These are phyloP conservation scores for Marronus borbonicus DNA, from an alignment of 2,888 invertebrate species.

Conservation along the genomic window DNA sequence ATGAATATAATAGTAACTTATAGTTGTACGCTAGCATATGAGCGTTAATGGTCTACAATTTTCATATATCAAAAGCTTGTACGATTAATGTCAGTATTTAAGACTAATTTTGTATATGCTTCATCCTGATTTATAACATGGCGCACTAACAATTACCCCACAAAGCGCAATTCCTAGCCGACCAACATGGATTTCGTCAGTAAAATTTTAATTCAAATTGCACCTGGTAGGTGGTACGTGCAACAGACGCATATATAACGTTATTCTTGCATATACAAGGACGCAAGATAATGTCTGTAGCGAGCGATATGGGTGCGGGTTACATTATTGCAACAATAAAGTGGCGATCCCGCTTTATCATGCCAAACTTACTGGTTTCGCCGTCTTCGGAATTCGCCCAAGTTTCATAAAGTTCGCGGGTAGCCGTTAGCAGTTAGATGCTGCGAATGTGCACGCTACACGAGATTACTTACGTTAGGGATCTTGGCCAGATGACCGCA, in stretches of 20 bases:
- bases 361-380: conserved; percentile 28
- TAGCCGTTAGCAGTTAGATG: not conserved
- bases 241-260: not conserved
- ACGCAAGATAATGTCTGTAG: not conserved
- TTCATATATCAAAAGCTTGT: too few relatives aligned
- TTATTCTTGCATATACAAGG: not conserved
- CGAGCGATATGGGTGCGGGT: conserved; percentile 18
- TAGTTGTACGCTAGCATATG: too few relatives aligned
- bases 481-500: conserved; percentile 5
- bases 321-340: conserved; percentile 39
- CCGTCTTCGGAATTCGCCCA: conserved; percentile 17
- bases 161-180: too few relatives aligned
- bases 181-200: too few relatives aligned
- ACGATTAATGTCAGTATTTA: too few relatives aligned
- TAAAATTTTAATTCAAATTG: conserved; percentile 20
- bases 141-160: too few relatives aligned
- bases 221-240: not conserved
- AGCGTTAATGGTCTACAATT: too few relatives aligned
- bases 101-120: too few relatives aligned
- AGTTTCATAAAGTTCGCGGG: conserved; percentile 31
- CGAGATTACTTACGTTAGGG: not conserved
- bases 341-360: conserved; percentile 38
- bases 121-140: too few relatives aligned
- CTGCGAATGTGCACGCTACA: conserved; percentile 5
- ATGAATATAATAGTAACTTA: too few relatives aligned